A percentile compares a stretch with the other conserved stretches of the same genome.
Conservation (phyloP, 2,888 invertebrate species). For the Branchellion lobata region DNA sequence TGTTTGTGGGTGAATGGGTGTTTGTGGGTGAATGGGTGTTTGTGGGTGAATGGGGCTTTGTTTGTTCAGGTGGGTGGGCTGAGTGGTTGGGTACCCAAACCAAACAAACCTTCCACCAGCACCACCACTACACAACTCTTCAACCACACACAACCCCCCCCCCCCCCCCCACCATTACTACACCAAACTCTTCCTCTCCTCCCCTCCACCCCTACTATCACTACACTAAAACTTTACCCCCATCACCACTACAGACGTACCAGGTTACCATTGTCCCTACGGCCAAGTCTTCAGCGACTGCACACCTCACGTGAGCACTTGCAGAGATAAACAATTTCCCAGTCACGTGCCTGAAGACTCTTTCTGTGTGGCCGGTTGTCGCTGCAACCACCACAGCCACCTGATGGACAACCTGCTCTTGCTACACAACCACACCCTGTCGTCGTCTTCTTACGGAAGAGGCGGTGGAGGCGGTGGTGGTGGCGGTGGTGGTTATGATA, state of each 20-base stretch:
- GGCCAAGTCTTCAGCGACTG: constrained; percentile 51
- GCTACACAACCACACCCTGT: neutral
- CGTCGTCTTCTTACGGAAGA: neutral
- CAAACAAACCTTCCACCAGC: too few species aligned
- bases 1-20: neutral
- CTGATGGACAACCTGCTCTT: constrained; percentile 37
- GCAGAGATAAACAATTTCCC: constrained; percentile 49
- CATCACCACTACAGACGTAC: constrained; percentile 1
- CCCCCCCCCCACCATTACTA: too few species aligned
- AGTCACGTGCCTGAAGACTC: constrained; percentile 42
- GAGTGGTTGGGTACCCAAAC: too few species aligned
- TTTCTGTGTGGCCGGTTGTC: constrained; percentile 47
- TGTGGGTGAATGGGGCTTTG: too few species aligned
- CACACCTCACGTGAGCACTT: constrained; percentile 47
- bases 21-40: too few species aligned
- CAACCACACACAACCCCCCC: too few species aligned
- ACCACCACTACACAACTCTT: too few species aligned
- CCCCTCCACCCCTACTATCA: neutral
- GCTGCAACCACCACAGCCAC: constrained; percentile 33
- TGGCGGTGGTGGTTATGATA: neutral
- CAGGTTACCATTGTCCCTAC: constrained; percentile 28
- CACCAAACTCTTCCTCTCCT: too few species aligned
- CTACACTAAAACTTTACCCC: too few species aligned
- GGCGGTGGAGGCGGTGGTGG: neutral
- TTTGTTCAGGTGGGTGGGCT: too few species aligned